These are phyloP conservation scores for Eidolon helvum DNA, from an alignment of 2,113 vertebrate species.

Conservation along the genomic window DNA sequence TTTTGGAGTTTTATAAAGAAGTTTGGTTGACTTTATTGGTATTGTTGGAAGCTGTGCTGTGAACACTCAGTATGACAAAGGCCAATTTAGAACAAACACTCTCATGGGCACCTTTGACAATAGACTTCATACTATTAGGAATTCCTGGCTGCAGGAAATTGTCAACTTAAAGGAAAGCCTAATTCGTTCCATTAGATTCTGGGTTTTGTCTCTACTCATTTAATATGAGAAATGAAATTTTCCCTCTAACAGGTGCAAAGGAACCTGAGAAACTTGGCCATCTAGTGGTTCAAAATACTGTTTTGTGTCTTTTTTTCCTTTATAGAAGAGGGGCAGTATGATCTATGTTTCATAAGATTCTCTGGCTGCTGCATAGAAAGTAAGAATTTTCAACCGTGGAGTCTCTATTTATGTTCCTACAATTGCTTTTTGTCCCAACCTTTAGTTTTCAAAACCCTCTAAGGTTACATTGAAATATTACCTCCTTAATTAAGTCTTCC, in stretches of 20 bases:
- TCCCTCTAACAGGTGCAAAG: not conserved
- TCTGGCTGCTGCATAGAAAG: not conserved
- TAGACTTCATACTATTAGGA: not conserved
- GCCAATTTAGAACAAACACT: not conserved
- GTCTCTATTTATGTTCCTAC: not conserved
- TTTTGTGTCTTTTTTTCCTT: not conserved
- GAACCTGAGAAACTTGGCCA: not conserved
- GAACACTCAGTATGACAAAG: not conserved
- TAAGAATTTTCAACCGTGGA: not conserved
- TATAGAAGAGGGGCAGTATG: not conserved
- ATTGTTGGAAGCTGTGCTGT: not conserved
- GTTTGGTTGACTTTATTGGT: not conserved
- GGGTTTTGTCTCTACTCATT: not conserved
- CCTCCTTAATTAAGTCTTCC: not conserved
- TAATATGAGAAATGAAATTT: slow-evolving; percentile 18
- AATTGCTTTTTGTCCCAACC: not conserved
- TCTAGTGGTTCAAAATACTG: not conserved
- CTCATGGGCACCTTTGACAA: not conserved
- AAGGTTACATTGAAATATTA: not conserved
- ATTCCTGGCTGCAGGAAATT: not conserved
- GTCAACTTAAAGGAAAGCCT: not conserved
- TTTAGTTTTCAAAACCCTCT: not conserved
- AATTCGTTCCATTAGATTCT: not conserved
- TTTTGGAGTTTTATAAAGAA: not conserved
- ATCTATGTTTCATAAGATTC: not conserved